Conservation (phyloP, 2,797 vertebrate genomes). For the Acanthis flammea region DNA sequence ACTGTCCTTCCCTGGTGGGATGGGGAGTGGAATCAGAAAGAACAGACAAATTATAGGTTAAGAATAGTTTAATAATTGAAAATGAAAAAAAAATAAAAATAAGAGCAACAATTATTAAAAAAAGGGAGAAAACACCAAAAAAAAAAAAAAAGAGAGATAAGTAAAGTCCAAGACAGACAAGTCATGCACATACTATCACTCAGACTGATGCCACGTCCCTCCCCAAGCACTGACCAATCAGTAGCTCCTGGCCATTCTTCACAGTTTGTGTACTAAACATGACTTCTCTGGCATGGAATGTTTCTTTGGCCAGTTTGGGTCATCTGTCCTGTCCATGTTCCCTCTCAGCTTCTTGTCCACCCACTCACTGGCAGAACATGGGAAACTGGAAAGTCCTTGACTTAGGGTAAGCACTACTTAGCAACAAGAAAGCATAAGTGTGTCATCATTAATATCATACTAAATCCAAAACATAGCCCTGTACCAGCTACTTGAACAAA, state of each 20-base stretch:
- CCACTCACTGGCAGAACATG: neutral
- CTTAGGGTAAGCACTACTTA: neutral
- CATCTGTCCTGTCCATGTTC: neutral
- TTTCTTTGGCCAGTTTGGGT: neutral
- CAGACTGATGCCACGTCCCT: neutral
- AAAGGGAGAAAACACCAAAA: neutral
- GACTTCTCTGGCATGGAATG: neutral
- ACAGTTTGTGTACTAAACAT: neutral
- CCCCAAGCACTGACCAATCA: too few relatives aligned
- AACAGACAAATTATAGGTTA: fast-evolving
- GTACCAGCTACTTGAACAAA: neutral
- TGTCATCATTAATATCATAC: neutral
- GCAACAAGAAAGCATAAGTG: neutral
- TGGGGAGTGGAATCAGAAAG: neutral
- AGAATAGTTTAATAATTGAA: neutral
- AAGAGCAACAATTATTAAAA: neutral
- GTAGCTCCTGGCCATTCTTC: neutral
- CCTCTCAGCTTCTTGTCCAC: neutral
- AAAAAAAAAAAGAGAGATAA: neutral
- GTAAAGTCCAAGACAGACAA: neutral
- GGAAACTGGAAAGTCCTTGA: neutral
- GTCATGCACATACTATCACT: too few relatives aligned
- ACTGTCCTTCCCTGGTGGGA: neutral
- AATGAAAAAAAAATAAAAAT: neutral
- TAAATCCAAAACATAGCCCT: neutral